Percentiles rank a stretch among this genome's conserved stretches.
These are phyloP conservation scores for Siderastrea siderea DNA, from an alignment of 92 coral and sea anemone species.

Conservation along the genomic window DNA sequence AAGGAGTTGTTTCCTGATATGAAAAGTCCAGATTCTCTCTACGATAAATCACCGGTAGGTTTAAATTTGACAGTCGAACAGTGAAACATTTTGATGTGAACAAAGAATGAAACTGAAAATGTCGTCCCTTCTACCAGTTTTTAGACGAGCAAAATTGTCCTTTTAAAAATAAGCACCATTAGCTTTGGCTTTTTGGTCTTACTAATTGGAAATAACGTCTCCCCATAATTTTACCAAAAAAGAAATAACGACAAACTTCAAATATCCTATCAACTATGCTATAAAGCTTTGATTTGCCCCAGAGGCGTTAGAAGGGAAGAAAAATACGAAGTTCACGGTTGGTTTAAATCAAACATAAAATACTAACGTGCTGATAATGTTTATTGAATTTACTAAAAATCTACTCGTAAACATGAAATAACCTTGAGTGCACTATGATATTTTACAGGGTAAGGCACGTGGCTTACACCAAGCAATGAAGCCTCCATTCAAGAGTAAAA, in stretches of 20 bases:
- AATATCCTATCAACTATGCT: no score
- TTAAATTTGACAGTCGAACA: neutral
- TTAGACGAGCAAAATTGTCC: no score
- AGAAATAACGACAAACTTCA: no score
- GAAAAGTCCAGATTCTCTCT: slow-evolving; percentile 64
- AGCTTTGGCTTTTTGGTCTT: no score
- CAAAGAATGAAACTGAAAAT: neutral
- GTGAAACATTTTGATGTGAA: neutral
- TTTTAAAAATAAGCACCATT: no score
- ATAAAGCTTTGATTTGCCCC: no score
- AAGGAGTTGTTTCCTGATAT: slow-evolving; percentile 95
- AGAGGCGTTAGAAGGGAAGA: no score
- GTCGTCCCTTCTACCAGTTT: neutral
- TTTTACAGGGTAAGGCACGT: slow-evolving; percentile 31
- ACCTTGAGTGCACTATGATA: neutral
- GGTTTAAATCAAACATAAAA: neutral
- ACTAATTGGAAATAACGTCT: no score
- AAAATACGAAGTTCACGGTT: no score
- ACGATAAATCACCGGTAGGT: slow-evolving; percentile 62
- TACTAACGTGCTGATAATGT: neutral
- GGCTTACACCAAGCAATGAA: slow-evolving; percentile 69
- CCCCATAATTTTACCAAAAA: no score
- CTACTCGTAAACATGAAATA: neutral
- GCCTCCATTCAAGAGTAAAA: slow-evolving; percentile 85
- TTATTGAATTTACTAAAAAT: neutral